phyloP scores from a whole-genome alignment of 35 echinoderm and acorn worm species.

The Eucidaris tribuloides region DNA sequence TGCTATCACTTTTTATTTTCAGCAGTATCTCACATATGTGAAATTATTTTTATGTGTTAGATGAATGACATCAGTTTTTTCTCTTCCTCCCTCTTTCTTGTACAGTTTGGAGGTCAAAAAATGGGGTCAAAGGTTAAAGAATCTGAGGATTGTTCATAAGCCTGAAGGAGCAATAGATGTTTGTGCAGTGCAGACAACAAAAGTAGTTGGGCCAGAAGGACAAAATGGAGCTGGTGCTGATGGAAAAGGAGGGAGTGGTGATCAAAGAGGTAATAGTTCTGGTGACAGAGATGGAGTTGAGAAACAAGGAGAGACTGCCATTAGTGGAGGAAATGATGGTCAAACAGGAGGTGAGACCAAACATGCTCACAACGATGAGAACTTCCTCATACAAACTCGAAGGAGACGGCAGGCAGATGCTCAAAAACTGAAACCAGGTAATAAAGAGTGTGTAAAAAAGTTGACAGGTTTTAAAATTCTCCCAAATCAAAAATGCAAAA shows the following conservation, averaged over 20 bases:
- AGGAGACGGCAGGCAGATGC: too few relatives aligned
- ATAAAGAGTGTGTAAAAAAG: too few relatives aligned
- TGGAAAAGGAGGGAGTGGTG: neutral
- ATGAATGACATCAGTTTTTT: neutral
- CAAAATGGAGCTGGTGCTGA: neutral
- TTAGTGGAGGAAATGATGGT: neutral
- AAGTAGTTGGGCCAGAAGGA: neutral
- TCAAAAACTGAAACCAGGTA: too few relatives aligned
- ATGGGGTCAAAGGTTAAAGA: neutral
- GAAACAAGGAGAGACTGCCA: neutral
- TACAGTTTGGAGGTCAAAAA: conserved; percentile 5
- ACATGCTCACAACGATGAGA: too few relatives aligned
- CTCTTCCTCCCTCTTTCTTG: neutral
- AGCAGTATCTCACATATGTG: neutral
- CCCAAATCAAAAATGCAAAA: too few relatives aligned
- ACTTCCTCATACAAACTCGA: too few relatives aligned
- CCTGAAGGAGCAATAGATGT: neutral
- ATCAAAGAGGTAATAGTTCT: neutral
- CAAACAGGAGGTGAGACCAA: neutral
- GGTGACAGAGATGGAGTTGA: neutral
- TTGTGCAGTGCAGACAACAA: neutral
- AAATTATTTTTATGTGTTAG: neutral
- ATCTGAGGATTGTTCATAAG: neutral
- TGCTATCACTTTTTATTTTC: neutral
- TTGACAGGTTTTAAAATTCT: too few relatives aligned